phyloP scores from a whole-genome alignment of 1,140 invertebrate species.

The Araneus ventricosus region DNA sequence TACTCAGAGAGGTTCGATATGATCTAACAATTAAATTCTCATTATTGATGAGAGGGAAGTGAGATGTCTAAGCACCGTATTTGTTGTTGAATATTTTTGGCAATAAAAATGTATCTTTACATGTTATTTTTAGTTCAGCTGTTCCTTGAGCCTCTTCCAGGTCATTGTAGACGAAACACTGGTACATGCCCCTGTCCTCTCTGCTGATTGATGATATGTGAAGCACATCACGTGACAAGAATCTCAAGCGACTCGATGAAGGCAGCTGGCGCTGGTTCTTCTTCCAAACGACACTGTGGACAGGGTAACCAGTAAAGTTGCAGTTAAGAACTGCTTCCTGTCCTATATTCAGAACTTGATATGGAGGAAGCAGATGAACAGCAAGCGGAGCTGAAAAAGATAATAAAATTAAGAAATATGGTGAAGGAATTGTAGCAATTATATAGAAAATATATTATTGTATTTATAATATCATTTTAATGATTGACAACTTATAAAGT shows the following conservation, averaged over 20 bases:
- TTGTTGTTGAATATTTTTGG: no score
- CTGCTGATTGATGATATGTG: conserved; percentile 78
- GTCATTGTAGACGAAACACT: conserved; percentile 85
- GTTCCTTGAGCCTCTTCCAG: conserved; percentile 89
- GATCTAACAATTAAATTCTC: no score
- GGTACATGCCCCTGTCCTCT: conserved; percentile 87
- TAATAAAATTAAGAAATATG: neutral
- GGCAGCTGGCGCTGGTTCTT: conserved; percentile 90
- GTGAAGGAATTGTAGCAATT: neutral
- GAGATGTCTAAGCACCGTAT: no score
- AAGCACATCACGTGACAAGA: conserved; percentile 75
- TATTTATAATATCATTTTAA: no score
- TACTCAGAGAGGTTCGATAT: no score
- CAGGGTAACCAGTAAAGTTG: conserved; percentile 90
- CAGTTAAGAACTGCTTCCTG: conserved; percentile 91
- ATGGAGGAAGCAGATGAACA: conserved; percentile 84
- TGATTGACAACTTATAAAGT: no score
- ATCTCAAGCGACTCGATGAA: neutral
- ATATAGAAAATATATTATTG: no score
- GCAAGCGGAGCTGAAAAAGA: conserved; percentile 84
- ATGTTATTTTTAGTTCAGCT: conserved; percentile 89
- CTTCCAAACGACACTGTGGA: conserved; percentile 93
- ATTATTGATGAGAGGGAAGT: no score
- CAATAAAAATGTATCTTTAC: conserved; percentile 80
- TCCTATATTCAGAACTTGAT: conserved; percentile 87